Evolutionary conservation across 1,140 invertebrate species (phyloP), one percentile per base, ranked within the genome.

Genomic region (Pogonomyrmex californicus): DNA sequence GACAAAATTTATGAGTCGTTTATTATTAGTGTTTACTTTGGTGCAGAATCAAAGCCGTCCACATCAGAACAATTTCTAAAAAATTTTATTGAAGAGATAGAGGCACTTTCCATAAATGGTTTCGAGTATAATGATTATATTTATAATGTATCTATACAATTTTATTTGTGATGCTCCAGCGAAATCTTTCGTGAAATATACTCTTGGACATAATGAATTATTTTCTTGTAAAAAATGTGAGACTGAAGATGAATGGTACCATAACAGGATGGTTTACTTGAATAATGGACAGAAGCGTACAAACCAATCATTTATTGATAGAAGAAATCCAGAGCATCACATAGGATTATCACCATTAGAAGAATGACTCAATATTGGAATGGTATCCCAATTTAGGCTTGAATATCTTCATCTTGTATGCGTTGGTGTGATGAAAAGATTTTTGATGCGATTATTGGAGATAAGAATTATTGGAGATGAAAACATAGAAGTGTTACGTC

Each of bases 101-200:
- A 70, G 12, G 23, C 49, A 17, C 66, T 70, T 51, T 70, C 14
- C 47, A 14, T 3, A 33, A 70, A 70, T 17, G 66, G 66, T 51
- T 68, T 47, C n/a, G 7, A 47, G 10, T 68, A 51, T 70, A 70
- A 70, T 70, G 14, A 7, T 33, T 4, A 70, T 51, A 14, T 70
- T 9, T 70, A 70, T 33, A 4, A 14, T 70, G 44, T 70, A 4
- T 70, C 66, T 51, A 51, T 70, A 70, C 23, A 70, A 70, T n/a
- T 68, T 68, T 47, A 68, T 70, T 70, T 70, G 66, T 70, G 66
- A 70, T 51, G 44, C 66, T 70, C 66, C 44, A 51, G 66, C 66
- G 14, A 70, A 47, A 51, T 51, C 66, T 33, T 70, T 70, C 12
- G 1, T 70, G 9, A 70, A 70, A 6, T 70, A 2, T 3, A 70